Evolutionary conservation across 2,113 vertebrate genomes (phyloP).

Genomic region (Oryzias javanicus): DNA sequence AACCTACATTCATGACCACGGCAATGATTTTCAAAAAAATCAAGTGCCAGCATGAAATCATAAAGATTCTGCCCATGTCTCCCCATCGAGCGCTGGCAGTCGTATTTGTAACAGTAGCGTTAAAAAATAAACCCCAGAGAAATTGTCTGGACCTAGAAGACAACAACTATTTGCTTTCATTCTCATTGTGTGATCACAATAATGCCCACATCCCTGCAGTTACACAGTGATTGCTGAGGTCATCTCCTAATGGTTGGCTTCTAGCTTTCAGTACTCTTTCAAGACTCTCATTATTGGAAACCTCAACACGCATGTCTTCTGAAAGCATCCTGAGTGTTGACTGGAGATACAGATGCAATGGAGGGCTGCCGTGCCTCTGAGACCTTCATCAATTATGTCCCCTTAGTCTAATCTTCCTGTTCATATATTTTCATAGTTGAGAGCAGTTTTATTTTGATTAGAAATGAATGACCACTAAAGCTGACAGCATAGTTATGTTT

Average conservation of each 20-base stretch:
- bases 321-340: conserved; percentile 30
- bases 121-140: conserved; percentile 30
- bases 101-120: too few relatives aligned
- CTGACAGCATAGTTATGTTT: conserved; percentile 44
- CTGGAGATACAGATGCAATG: conserved; percentile 5
- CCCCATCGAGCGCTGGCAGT: too few relatives aligned
- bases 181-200: conserved; percentile 51
- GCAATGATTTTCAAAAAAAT: too few relatives aligned
- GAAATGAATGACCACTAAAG: conserved; percentile 50
- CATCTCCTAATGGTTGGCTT: conserved; percentile 33
- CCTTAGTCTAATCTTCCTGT: conserved; percentile 13
- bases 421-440: conserved; percentile 26
- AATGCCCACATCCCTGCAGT: conserved; percentile 45
- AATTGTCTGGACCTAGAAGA: conserved; percentile 54
- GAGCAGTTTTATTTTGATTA: conserved; percentile 44
- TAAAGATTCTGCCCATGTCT: too few relatives aligned
- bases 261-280: conserved; percentile 51
- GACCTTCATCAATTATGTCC: conserved; percentile 47
- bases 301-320: conserved; percentile 17
- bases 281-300: conserved; percentile 34
- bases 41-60: too few relatives aligned
- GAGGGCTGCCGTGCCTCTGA: conserved; percentile 9
- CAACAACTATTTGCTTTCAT: conserved; percentile 51
- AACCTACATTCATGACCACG: too few relatives aligned
- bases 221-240: conserved; percentile 37